These are phyloP conservation scores for Bos taurus DNA, from an alignment of 2,113 vertebrate species.

Conservation along the genomic window DNA sequence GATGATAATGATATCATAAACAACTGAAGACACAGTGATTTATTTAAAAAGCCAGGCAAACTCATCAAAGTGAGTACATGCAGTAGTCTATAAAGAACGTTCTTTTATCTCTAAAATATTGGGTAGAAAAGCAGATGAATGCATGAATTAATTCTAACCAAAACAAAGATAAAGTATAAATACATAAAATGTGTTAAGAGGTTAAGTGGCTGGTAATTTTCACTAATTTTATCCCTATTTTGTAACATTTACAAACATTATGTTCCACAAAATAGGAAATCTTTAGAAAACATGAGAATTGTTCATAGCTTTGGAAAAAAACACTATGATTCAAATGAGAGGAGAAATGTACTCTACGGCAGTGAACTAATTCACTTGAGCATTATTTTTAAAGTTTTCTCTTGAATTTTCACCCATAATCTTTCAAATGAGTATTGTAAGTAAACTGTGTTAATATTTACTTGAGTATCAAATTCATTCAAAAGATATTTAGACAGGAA, in stretches of 20 bases:
- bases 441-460: conserved; percentile 23
- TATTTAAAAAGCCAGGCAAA: neutral
- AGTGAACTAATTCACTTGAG: neutral
- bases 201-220: neutral
- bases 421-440: neutral
- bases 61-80: neutral
- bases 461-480: conserved; percentile 23
- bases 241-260: neutral
- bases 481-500: conserved; percentile 7
- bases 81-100: neutral
- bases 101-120: neutral
- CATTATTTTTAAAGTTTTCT: neutral
- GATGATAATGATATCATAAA: neutral
- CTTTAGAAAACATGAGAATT: neutral
- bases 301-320: neutral
- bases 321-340: neutral
- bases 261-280: neutral
- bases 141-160: neutral
- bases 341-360: neutral
- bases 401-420: neutral
- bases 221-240: neutral
- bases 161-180: neutral
- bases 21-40: neutral
- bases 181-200: neutral
- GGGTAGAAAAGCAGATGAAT: neutral